Evolutionary conservation across 2,797 vertebrate species (phyloP), one percentile per base, ranked within the genome.

Genomic region (Enteromius unitaeniatus): DNA sequence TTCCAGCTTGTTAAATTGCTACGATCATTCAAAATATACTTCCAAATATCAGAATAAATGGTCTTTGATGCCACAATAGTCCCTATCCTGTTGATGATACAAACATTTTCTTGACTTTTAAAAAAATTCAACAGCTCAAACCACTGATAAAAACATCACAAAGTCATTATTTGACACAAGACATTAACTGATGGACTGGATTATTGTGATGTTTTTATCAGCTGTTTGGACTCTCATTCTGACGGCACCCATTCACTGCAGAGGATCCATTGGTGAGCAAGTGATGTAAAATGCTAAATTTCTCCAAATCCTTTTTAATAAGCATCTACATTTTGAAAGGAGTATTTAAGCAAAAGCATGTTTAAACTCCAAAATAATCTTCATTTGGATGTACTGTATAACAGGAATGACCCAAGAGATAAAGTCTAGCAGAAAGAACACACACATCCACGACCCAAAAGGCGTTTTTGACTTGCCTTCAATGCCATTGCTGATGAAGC

Each of bases 381-480:
- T 58, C 3, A 11, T 62, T 28, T 15, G 14, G 13, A 15, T 64
- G 60, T 14, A 68, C 31, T 60, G 31, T 60, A 28, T 60, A 60
- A 49, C 28, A 76, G 37, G 28, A 47, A 85, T 81, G 80, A 74
- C 72, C 49, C 6, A 60, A 72, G 47, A 53, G 55, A 37, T 58
- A 0, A 79, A 21, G 79, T 40, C 40, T 37, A 81, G 34, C 77
- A 28, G 58, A 77, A 74, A 47, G 62, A 72, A 86, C 51, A 77
- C 70, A 75, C 73, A 79, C 80, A 65, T 76, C 68, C 75, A 83
- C 72, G 26, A 79, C 76, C 60, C 76, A 76, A 53, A 80, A 37
- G 60, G 47, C 77, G 40, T 53, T 55, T 77, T 21, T 17, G 13
- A 79, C 92, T 84, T 94, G 98, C 97, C 97, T 93, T 98, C 97